Conservation (phyloP, 2,888 invertebrate genomes). For the Tipula lateralis region DNA sequence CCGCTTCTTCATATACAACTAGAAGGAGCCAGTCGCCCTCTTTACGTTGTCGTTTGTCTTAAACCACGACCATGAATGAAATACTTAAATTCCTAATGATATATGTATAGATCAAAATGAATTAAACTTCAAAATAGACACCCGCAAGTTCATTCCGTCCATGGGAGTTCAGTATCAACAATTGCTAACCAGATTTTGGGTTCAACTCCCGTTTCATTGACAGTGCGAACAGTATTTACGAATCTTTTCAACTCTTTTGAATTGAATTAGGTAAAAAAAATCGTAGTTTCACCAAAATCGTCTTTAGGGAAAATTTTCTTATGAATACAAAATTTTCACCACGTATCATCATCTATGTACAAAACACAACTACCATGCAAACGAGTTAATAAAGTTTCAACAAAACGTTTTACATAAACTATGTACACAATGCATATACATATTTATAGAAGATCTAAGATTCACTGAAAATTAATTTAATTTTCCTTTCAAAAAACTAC, state of each 20-base stretch:
- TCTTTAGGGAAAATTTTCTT: neutral
- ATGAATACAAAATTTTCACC: neutral
- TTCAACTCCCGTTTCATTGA: too few species aligned
- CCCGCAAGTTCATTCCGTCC: too few species aligned
- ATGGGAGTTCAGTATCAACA: too few species aligned
- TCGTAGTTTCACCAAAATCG: neutral
- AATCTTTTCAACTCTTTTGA: neutral
- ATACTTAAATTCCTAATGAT: too few species aligned
- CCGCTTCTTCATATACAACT: too few species aligned
- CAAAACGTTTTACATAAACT: neutral
- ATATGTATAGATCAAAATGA: too few species aligned
- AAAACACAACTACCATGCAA: neutral
- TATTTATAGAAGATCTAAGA: neutral
- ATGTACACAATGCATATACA: neutral
- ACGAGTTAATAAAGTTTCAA: neutral
- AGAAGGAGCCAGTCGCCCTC: too few species aligned
- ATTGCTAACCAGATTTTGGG: too few species aligned
- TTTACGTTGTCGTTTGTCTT: too few species aligned
- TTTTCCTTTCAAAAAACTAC: neutral
- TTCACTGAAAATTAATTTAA: neutral
- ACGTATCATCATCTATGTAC: neutral
- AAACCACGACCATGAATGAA: too few species aligned
- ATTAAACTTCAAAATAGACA: too few species aligned
- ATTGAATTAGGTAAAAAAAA: neutral
- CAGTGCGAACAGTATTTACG: too few species aligned